phyloP scores from a whole-genome alignment of 1,140 invertebrate species.

The Mercenaria mercenaria region DNA sequence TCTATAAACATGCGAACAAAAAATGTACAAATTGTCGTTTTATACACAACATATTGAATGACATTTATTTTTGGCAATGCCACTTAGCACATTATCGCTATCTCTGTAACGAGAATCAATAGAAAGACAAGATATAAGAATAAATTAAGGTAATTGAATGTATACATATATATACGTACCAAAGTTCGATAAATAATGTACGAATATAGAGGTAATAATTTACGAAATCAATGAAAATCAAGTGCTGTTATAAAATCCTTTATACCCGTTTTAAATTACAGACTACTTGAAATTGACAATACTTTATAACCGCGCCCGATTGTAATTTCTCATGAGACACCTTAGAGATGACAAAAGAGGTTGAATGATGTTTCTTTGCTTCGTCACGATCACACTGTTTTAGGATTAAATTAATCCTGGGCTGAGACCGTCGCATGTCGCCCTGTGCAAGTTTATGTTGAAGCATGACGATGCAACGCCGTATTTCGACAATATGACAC shows the following conservation, averaged over 20 bases:
- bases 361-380: too few relatives aligned
- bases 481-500: too few relatives aligned
- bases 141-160: constrained; percentile 1
- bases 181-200: background rate
- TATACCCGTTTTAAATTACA: background rate
- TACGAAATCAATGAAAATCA: background rate
- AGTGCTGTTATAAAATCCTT: background rate
- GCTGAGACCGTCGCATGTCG: too few relatives aligned
- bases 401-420: too few relatives aligned
- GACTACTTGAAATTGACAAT: background rate
- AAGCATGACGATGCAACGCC: too few relatives aligned
- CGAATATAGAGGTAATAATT: background rate
- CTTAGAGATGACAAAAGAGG: too few relatives aligned
- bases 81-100: constrained; percentile 4
- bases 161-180: background rate
- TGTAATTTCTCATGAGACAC: too few relatives aligned
- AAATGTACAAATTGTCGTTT: background rate
- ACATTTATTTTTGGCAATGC: constrained; percentile 8
- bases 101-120: background rate
- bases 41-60: background rate
- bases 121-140: background rate
- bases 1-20: background rate
- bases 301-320: background rate
- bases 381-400: too few relatives aligned
- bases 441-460: too few relatives aligned